Evolutionary conservation across 2,888 invertebrate species (phyloP).

Genomic region (Glaucopsyche alexis): DNA sequence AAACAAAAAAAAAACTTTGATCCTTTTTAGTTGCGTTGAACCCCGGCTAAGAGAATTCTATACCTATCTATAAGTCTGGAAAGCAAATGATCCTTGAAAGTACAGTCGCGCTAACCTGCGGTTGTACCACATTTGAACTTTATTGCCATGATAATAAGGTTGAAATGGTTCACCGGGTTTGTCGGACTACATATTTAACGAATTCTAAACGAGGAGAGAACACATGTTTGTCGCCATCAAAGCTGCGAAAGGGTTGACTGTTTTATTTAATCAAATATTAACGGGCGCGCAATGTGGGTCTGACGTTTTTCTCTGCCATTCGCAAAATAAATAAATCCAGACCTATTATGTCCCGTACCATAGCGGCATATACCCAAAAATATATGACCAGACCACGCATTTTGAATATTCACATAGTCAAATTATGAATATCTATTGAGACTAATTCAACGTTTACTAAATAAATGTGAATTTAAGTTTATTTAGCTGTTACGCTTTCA

Average conservation of each 20-base stretch:
- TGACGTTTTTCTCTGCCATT: constrained; percentile 69
- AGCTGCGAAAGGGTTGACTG: constrained; percentile 35
- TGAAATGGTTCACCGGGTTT: background rate
- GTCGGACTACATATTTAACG: background rate
- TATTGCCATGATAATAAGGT: background rate
- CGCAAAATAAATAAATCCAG: constrained; percentile 41
- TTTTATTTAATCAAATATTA: constrained; percentile 64
- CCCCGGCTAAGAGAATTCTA: background rate
- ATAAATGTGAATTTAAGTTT: no score
- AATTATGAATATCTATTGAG: no score
- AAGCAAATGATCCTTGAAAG: background rate
- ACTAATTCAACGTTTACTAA: no score
- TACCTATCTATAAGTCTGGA: background rate
- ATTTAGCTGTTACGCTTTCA: no score
- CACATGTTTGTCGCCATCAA: constrained; percentile 29
- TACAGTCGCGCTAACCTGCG: background rate
- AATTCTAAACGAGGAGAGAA: constrained; percentile 22
- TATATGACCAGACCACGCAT: background rate
- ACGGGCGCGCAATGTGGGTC: constrained; percentile 59
- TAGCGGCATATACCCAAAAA: background rate
- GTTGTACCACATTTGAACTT: background rate
- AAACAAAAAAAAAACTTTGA: constrained; percentile 21
- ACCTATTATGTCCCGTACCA: constrained; percentile 26
- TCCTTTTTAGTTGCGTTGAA: constrained; percentile 27
- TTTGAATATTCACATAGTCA: no score